phyloP scores from a whole-genome alignment of 2,888 invertebrate species.

The Elgonia sp. region DNA sequence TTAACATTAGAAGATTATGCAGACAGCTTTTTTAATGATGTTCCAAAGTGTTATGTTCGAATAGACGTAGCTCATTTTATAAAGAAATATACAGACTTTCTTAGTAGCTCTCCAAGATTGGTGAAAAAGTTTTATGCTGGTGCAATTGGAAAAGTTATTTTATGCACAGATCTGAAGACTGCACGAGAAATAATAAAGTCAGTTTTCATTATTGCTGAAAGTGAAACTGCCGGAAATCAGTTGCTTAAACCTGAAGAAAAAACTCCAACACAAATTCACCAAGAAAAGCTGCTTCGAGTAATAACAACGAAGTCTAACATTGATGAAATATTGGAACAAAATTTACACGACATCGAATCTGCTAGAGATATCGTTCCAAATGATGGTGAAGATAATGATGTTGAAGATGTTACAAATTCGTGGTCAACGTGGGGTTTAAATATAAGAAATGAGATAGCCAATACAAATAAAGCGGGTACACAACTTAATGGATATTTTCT shows the following conservation, averaged over 20 bases:
- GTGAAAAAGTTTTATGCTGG: conserved; percentile 9
- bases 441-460: not conserved
- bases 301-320: not conserved
- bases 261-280: not conserved
- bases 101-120: not conserved
- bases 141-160: not conserved
- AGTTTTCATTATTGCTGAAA: not conserved
- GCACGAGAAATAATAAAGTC: conserved; percentile 1
- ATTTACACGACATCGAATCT: not conserved
- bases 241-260: not conserved
- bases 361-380: not conserved
- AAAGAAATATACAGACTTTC: not conserved
- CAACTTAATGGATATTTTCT: not conserved
- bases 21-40: not conserved
- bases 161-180: not conserved
- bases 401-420: not conserved
- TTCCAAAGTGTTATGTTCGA: not conserved
- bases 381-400: not conserved
- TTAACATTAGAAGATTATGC: conserved; percentile 7
- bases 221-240: not conserved
- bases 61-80: conserved; percentile 7
- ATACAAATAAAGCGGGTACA: not conserved
- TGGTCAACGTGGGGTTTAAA: not conserved
- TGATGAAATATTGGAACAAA: not conserved
- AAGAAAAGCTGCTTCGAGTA: not conserved